Evolutionary conservation across 2,797 vertebrate species (phyloP).

Genomic region (Phaenicophaeus curvirostris): DNA sequence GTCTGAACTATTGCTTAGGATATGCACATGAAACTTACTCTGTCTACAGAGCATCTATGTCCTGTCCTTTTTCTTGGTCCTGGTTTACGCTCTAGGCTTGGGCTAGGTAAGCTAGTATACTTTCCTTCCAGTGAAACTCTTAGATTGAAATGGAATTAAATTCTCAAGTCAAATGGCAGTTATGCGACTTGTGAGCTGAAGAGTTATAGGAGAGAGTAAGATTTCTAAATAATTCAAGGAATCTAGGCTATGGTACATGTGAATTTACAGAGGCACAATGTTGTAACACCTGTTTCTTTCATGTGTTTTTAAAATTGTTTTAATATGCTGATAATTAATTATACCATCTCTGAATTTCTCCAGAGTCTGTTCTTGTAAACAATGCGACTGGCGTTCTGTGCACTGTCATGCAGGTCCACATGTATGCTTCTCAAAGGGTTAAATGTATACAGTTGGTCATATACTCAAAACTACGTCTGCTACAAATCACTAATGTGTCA

Average conservation of each 20-base stretch:
- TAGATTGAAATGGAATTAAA: neutral
- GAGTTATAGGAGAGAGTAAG: neutral
- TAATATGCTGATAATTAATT: neutral
- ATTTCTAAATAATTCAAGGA: neutral
- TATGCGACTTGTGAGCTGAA: neutral
- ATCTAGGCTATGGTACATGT: neutral
- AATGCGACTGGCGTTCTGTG: too few species aligned
- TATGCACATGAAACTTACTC: neutral
- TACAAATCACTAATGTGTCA: neutral
- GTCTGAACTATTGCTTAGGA: neutral
- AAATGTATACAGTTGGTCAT: neutral
- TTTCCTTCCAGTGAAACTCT: neutral
- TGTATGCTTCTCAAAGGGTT: neutral
- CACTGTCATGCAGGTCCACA: neutral
- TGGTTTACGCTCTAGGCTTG: neutral
- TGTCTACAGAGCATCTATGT: neutral
- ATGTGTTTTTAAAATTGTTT: neutral
- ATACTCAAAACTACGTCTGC: neutral
- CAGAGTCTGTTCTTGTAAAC: neutral
- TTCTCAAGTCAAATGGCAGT: neutral
- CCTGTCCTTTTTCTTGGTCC: neutral
- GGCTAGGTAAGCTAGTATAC: neutral
- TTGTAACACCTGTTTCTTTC: neutral
- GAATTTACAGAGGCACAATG: neutral
- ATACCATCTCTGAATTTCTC: neutral